phyloP scores from a whole-genome alignment of 2,888 invertebrate species.

The Blastobasis lacticolella region DNA sequence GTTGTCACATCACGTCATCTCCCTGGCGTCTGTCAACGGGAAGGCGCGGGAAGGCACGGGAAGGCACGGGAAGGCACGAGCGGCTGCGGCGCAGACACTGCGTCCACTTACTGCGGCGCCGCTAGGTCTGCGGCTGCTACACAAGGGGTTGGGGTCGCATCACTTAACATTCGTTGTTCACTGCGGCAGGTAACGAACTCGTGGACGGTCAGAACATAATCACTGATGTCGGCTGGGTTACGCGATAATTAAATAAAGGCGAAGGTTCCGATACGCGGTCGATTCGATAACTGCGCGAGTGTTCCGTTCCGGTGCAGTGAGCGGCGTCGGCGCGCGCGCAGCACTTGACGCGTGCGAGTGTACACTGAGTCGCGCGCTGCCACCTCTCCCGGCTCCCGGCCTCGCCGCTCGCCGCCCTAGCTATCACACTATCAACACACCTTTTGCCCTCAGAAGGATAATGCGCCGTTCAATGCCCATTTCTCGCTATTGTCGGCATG shows the following conservation, averaged over 20 bases:
- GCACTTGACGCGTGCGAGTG: conserved; percentile 62
- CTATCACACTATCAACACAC: conserved; percentile 53
- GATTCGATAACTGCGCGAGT: conserved; percentile 35
- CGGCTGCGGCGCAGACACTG: conserved; percentile 19
- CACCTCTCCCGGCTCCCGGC: conserved; percentile 63
- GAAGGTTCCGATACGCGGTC: conserved; percentile 46
- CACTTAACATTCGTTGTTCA: conserved; percentile 36
- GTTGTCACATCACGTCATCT: conserved; percentile 72
- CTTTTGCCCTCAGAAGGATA: conserved; percentile 61
- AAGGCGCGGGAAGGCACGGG: conserved; percentile 36
- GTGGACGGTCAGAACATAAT: neutral
- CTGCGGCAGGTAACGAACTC: conserved; percentile 7
- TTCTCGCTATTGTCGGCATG: conserved; percentile 40
- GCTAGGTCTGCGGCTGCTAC: conserved; percentile 49
- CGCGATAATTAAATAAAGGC: conserved; percentile 32
- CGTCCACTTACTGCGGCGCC: conserved; percentile 44
- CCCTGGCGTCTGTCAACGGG: conserved; percentile 29
- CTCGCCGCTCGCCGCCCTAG: conserved; percentile 49
- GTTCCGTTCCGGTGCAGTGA: conserved; percentile 35
- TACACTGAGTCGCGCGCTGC: conserved; percentile 58
- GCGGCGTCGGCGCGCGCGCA: conserved; percentile 57
- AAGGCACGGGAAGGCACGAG: conserved; percentile 12
- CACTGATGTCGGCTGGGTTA: conserved; percentile 9
- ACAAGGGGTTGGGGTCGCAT: conserved; percentile 32
- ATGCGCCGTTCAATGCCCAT: conserved; percentile 51